Evolutionary conservation across 2,888 invertebrate species (phyloP), one percentile per base, ranked within the genome.

Genomic region (Cepaea hortensis): DNA sequence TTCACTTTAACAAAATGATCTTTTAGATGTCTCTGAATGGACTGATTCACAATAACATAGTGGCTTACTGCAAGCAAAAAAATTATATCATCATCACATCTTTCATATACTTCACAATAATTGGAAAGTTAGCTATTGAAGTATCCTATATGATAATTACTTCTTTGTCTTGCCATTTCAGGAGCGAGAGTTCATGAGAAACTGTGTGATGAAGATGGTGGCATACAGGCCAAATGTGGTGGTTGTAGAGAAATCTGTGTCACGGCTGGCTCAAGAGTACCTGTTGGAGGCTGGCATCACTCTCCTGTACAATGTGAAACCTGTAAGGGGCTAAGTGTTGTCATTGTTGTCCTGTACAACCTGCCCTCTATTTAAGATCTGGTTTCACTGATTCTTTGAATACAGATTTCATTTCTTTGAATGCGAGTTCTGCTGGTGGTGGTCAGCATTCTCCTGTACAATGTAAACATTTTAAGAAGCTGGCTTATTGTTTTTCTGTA

Each of bases 211-310:
- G 0, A 96, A 98, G 91, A 97, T 99, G 82, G 91, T 92, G 6
- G 96, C 96, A 23, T 96, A 98, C 87, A 96, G 96, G 70, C 98
- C 99, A 0, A 90, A 90, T 86, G 96, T 99, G 61, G 97, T 99
- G 61, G 95, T 99, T 70, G 98, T 98, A 0, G 97, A 98, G 93
- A 97, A 98, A 90, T 96, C 97, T 82, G 98, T 98, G 13, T 91
- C 97, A 95, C 93, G 96, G 90, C 95, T 97, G 73, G 99, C 99
- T 18, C 98, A 98, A 95, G 97, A 98, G 92, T 96, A 97, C 93
- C 95, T 99, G 84, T 95, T 97, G 88, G 96, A 96, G 92, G 96
- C 96, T 86, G 97, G 97, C 65, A 97, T 98, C n/a, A 98, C 98
- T 0, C 95, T 99, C 18, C 97, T 98, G 0, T 95, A 97, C 80